These are phyloP conservation scores for Petromus typicus DNA, from an alignment of 2,113 vertebrate species.

Conservation along the genomic window DNA sequence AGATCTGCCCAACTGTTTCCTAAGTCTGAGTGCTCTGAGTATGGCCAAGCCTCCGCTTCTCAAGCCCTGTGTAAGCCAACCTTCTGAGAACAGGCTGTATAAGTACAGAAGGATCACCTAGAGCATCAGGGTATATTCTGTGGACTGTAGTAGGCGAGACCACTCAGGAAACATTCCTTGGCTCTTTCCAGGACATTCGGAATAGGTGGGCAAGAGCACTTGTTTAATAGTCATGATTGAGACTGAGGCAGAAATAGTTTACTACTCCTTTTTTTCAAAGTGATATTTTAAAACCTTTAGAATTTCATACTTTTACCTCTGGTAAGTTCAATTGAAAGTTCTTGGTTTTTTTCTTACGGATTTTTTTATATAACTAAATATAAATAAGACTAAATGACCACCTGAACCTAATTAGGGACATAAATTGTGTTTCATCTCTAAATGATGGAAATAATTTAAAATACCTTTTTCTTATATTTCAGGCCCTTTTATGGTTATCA, in stretches of 20 bases:
- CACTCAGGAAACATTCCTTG: neutral
- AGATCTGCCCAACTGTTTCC: neutral
- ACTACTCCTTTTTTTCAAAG: neutral
- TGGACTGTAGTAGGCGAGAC: neutral
- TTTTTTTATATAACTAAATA: constrained; percentile 55
- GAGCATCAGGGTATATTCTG: neutral
- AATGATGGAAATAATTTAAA: constrained; percentile 67
- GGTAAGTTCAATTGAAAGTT: constrained; percentile 35
- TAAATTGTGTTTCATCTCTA: constrained; percentile 63
- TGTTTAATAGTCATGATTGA: constrained; percentile 26
- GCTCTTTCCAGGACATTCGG: neutral
- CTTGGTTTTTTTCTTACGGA: neutral
- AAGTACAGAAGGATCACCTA: neutral
- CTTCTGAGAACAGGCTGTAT: neutral
- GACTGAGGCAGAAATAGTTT: constrained; percentile 10
- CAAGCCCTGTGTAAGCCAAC: neutral
- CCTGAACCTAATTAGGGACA: neutral
- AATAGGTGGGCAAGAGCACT: neutral
- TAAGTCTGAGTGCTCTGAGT: neutral
- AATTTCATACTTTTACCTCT: constrained; percentile 41
- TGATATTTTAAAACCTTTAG: neutral
- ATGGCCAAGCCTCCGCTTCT: neutral
- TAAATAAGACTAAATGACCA: constrained; percentile 36
- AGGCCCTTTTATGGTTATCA: constrained; percentile 99
- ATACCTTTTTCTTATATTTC: constrained; percentile 80